These are phyloP conservation scores for Dicrostonyx torquatus DNA, from an alignment of 2,797 vertebrate genomes.

Conservation along the genomic window DNA sequence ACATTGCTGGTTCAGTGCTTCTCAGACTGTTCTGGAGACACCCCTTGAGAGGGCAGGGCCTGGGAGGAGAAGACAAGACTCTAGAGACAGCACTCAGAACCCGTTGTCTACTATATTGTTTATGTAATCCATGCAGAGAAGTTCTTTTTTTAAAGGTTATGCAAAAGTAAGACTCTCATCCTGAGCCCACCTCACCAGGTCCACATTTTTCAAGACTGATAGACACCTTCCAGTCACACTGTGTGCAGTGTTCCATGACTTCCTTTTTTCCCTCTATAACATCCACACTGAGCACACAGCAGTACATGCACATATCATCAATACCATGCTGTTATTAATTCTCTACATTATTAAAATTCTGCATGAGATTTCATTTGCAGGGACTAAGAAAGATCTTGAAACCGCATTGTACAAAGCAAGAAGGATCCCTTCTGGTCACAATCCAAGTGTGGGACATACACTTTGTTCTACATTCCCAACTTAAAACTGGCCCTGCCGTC, in stretches of 20 bases:
- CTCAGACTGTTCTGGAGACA: neutral
- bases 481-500: neutral
- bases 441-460: neutral
- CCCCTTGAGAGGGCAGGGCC: neutral
- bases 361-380: neutral
- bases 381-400: constrained; percentile 23
- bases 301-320: neutral
- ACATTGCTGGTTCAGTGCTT: neutral
- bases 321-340: neutral
- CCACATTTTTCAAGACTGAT: neutral
- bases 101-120: neutral
- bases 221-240: neutral
- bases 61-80: neutral
- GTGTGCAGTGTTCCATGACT: neutral
- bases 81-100: neutral
- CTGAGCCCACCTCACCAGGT: neutral
- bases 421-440: neutral
- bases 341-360: neutral
- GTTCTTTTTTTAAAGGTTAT: neutral
- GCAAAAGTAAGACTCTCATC: neutral
- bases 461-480: neutral
- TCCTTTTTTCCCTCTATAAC: neutral
- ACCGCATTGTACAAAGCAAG: neutral
- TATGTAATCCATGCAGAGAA: neutral
- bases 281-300: neutral